Base-by-base conservation (phyloP, 2,113 vertebrate genomes). In the Sylvicapra grimmia region DNA sequence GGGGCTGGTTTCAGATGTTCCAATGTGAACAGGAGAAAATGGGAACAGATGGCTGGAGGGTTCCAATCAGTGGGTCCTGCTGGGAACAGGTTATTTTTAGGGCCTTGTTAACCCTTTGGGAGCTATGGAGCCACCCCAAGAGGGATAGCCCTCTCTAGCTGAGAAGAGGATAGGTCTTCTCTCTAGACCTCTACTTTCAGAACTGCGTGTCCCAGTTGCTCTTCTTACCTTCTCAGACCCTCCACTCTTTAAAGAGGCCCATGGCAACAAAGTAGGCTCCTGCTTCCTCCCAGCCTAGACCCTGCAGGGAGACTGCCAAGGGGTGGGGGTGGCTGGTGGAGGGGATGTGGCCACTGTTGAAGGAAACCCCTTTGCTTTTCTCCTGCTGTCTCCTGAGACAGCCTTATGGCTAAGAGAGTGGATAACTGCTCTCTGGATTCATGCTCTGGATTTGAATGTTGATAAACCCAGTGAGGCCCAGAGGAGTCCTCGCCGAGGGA, bases 41-140 rank as follows among this genome's bases (percentile, higher is more conserved):
- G 98, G 98, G 98, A 98, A 99, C 99, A 99, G 98, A 99, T 99
- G 99, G 98, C 98, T 98, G 94, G 98, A 98, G 98, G 98, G 98
- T 98, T 98, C 98, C 97, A 98, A 98, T 98, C 98, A 97, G 97
- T 89, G 33, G 98, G 98, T 98, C 98, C 98, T 98, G 98, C 98
- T 98, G 98, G 98, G 98, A 98, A 97, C 96, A 98, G 98, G 96
- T 98, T 99, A 99, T 99, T 99, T 99, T 98, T 99, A 99, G 98
- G 97, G 94, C 93, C 96, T 98, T 54, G 91, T 98, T 99, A 99
- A 98, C 98, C 98, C 98, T 98, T 98, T 96, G 1, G 97, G 98
- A 96, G 93, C 87, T 97, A 59, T 56, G 77, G 95, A 97, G 95
- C 96, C 94, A 85, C 15, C 18, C 90, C 97, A 97, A 98, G 98